Conservation (phyloP, 2,797 vertebrate genomes). For the Leptodactylus fallax region DNA sequence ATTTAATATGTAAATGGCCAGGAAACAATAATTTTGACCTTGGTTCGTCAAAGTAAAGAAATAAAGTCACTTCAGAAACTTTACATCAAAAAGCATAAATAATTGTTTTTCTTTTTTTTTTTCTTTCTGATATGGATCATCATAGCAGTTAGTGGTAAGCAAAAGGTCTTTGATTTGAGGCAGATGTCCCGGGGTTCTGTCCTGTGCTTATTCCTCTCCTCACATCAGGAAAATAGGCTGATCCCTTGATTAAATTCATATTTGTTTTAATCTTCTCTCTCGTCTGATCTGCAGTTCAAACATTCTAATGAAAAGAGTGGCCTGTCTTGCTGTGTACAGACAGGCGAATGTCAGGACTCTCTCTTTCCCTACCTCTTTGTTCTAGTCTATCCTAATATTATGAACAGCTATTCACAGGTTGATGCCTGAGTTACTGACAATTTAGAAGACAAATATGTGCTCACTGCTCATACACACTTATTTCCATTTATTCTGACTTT, state of each 20-base stretch:
- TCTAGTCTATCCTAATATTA: conserved; percentile 77
- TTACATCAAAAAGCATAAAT: conserved; percentile 99
- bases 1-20: conserved; percentile 62
- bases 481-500: not conserved
- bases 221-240: conserved; percentile 81
- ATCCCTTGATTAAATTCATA: conserved; percentile 97
- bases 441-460: conserved; percentile 69
- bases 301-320: conserved; percentile 82
- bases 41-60: conserved; percentile 69
- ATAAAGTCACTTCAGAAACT: conserved; percentile 82
- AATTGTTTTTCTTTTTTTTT: conserved; percentile 99
- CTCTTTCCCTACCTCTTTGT: conserved; percentile 70
- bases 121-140: conserved; percentile 95
- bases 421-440: conserved; percentile 65
- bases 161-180: conserved; percentile 94
- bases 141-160: conserved; percentile 94
- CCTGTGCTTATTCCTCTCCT: conserved; percentile 85
- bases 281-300: conserved; percentile 86
- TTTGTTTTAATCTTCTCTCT: conserved; percentile 97
- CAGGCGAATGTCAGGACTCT: conserved; percentile 74
- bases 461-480: conserved; percentile 8
- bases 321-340: conserved; percentile 78
- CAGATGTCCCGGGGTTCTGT: conserved; percentile 91
- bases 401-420: conserved; percentile 66
- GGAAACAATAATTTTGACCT: conserved; percentile 87